Percentiles rank a stretch among this genome's conserved stretches.
Conservation (phyloP, 2,888 invertebrate genomes). For the Melieria omissa region DNA sequence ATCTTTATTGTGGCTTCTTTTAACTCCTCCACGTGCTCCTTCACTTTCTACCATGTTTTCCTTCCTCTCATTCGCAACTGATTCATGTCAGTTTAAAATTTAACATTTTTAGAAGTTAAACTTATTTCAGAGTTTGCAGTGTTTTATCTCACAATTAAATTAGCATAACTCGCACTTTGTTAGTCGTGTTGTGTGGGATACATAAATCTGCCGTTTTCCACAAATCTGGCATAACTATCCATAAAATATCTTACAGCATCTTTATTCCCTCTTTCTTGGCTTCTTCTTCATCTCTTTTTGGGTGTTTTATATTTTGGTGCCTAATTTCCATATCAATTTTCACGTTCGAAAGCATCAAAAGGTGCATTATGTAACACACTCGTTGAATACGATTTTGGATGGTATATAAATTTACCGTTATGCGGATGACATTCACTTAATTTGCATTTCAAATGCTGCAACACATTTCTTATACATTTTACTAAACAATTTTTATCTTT, state of each 20-base stretch:
- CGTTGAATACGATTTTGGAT: constrained; percentile 8
- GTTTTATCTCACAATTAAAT: not conserved
- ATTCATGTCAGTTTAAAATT: too few relatives aligned
- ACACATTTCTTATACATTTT: too few relatives aligned
- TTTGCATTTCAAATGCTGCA: constrained; percentile 33
- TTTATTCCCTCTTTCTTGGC: not conserved
- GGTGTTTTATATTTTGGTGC: too few relatives aligned
- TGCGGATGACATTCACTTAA: constrained; percentile 33
- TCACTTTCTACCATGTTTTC: too few relatives aligned
- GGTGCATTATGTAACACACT: constrained; percentile 16
- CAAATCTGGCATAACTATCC: not conserved
- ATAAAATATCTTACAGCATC: not conserved
- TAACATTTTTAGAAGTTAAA: too few relatives aligned
- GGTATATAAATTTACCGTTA: constrained; percentile 29
- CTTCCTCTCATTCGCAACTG: too few relatives aligned
- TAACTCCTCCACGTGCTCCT: too few relatives aligned
- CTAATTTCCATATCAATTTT: constrained; percentile 11
- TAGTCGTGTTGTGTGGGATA: not conserved
- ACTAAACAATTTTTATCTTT: too few relatives aligned
- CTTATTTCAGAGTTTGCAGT: too few relatives aligned
- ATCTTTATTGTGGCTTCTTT: too few relatives aligned
- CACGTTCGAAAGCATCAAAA: constrained; percentile 23
- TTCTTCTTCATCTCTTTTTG: not conserved
- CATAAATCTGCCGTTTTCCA: not conserved
- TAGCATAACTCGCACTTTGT: constrained; percentile 12